These are phyloP conservation scores for Pristionchus mayeri DNA, from an alignment of 2,888 invertebrate species.

Conservation along the genomic window DNA sequence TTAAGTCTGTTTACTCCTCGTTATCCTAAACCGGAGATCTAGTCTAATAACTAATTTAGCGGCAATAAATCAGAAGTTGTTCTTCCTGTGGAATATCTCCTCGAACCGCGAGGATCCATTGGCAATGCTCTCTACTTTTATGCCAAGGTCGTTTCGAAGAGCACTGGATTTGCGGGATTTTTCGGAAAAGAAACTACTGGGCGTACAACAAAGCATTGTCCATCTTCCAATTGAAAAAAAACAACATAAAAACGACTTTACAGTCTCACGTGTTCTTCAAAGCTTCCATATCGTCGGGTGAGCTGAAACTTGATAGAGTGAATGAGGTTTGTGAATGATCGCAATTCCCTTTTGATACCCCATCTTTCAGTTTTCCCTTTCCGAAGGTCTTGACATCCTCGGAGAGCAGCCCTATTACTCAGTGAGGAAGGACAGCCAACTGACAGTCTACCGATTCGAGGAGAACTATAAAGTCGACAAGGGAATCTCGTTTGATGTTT, in stretches of 20 bases:
- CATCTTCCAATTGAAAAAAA: not conserved
- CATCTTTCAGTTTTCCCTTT: not conserved
- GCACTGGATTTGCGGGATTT: not conserved
- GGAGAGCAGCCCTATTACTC: not conserved
- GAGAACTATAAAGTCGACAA: not conserved
- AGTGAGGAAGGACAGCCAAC: not conserved
- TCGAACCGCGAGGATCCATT: not conserved
- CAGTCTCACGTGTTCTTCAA: not conserved
- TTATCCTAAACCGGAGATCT: not conserved
- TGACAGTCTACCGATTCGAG: not conserved
- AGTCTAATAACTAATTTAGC: not conserved
- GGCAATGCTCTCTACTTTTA: not conserved
- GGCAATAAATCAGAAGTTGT: not conserved
- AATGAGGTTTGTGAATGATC: not conserved
- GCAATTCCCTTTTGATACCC: not conserved
- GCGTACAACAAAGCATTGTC: too few species aligned
- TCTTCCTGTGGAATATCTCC: not conserved
- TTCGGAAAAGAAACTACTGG: not conserved
- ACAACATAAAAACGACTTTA: not conserved
- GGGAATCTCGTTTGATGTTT: not conserved
- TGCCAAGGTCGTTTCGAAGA: not conserved
- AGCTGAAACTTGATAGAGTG: not conserved
- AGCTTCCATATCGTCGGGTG: not conserved
- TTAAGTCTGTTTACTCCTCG: not conserved
- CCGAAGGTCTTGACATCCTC: not conserved